Base-by-base conservation (phyloP, 1,140 invertebrate genomes). In the Neodiprion fabricii region DNA sequence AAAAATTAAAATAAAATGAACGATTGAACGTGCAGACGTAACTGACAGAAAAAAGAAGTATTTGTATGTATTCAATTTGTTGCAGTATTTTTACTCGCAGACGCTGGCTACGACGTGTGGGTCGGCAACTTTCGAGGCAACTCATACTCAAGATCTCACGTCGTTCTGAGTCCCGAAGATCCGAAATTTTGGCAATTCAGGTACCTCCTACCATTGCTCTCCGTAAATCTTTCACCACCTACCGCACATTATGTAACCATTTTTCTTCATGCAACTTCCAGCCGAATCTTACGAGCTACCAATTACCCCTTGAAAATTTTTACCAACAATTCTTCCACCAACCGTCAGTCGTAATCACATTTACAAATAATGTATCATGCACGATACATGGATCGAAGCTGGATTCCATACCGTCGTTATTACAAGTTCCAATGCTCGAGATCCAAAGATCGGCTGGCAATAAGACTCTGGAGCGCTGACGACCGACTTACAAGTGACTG, bases 101-200 rank as follows among this genome's bases (percentile, higher is more conserved):
- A 95, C 81, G 89, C 89, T 1, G 94, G 94, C 2, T 94, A 92
- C 76, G 95, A 96, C 85, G 91, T 96, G 17, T 93, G 92, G 92
- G 73, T 92, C 72, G 90, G 91, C 5, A 94, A 94, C 81, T 85
- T 87, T n/a, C 82, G 93, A 9, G 91, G 91, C 7, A 92, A 91
- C 77, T 85, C 85, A 10, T 92, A 92, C 78, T 90, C 89, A 7
- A 80, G 83, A 75, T 79, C 81, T 11, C 90, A 91, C 79, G 69
- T 78, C 0, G 80, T 67, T n/a, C 77, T 90, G 0, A 85, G 84
- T 17, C 82, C 89, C 10, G 79, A 85, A 1, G 82, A 89, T 78
- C 66, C 82, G 7, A 78, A 87, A 76, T 93, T 91, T 79, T 93
- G 92, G 92, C 78, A 88, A 71, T 92, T 88, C 78, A 90, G 86